phyloP scores from a whole-genome alignment of 2,113 vertebrate species.

The Leptosomus discolor region DNA sequence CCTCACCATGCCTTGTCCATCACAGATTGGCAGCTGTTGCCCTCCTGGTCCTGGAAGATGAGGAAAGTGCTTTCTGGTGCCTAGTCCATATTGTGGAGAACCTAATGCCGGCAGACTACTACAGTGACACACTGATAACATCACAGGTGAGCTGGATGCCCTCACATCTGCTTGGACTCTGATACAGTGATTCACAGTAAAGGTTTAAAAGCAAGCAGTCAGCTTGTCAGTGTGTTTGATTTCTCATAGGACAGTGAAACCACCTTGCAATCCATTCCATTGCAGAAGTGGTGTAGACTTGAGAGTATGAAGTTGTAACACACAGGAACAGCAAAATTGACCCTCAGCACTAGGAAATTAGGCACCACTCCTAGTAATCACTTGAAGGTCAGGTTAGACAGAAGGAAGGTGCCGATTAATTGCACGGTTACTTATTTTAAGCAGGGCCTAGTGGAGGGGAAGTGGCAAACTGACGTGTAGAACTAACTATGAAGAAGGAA shows the following conservation, averaged over 20 bases:
- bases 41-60: slow-evolving; percentile 86
- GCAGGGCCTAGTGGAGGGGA: background rate
- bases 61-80: slow-evolving; percentile 94
- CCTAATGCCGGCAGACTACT: slow-evolving; percentile 92
- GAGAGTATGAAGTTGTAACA: background rate
- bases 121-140: slow-evolving; percentile 85
- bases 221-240: background rate
- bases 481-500: background rate
- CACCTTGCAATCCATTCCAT: background rate
- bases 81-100: slow-evolving; percentile 88
- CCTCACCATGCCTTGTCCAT: background rate
- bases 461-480: background rate
- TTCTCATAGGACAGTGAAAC: background rate
- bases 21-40: slow-evolving; percentile 88
- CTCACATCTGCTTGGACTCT: background rate
- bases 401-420: background rate
- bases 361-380: background rate
- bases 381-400: background rate
- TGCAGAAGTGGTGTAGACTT: background rate
- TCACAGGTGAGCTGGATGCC: slow-evolving; percentile 82
- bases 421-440: background rate
- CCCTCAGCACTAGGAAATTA: background rate
- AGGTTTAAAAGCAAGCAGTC: background rate
- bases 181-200: background rate
- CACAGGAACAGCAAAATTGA: background rate